phyloP scores from a whole-genome alignment of 2,113 vertebrate genomes.

The Odocoileus virginianus region DNA sequence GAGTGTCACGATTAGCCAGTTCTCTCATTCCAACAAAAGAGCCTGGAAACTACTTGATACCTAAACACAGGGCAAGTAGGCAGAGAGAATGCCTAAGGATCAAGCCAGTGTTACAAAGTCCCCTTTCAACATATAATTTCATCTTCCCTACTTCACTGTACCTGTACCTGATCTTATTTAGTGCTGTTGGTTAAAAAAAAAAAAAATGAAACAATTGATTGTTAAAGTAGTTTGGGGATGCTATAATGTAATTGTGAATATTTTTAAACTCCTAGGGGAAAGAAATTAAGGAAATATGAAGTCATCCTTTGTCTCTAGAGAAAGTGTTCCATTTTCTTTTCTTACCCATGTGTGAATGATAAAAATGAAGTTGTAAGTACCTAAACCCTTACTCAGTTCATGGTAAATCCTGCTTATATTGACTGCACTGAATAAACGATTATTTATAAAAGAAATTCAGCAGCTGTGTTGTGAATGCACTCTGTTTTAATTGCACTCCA shows the following conservation, averaged over 20 bases:
- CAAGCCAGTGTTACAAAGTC: not conserved
- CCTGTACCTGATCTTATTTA: not conserved
- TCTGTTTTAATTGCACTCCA: slow-evolving; percentile 24
- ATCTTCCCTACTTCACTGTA: not conserved
- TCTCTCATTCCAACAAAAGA: not conserved
- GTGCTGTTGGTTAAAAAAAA: not conserved
- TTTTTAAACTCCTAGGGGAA: not conserved
- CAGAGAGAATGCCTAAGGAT: not conserved
- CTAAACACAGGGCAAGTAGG: not conserved
- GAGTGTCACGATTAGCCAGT: not conserved
- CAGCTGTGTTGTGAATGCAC: not conserved
- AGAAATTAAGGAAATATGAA: slow-evolving; percentile 23
- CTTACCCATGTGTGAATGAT: not conserved
- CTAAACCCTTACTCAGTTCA: not conserved
- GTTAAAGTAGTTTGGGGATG: not conserved
- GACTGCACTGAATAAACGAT: not conserved
- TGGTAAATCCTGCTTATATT: not conserved
- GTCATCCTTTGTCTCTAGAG: slow-evolving; percentile 8
- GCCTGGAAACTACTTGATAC: not conserved
- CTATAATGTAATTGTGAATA: not conserved
- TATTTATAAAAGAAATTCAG: slow-evolving; percentile 24
- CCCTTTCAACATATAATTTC: not conserved
- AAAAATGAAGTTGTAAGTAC: not conserved
- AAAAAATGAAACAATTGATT: not conserved
- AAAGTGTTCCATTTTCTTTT: slow-evolving; percentile 22